Percentiles rank a stretch among this genome's conserved stretches.
phyloP scores from a whole-genome alignment of 2,888 invertebrate species.

The Allolobophora icterica region DNA sequence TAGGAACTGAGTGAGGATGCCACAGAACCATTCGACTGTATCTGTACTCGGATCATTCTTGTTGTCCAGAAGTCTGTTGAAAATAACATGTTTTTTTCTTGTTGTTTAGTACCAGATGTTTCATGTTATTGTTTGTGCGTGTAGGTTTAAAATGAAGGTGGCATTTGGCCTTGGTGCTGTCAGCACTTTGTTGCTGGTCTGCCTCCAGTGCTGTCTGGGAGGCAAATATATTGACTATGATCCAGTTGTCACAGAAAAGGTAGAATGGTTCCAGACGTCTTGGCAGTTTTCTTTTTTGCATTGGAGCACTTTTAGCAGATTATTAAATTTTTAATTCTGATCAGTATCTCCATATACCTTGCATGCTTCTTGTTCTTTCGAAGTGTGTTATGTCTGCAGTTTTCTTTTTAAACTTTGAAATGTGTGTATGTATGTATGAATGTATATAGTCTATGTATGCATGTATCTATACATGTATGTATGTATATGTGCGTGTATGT shows the following conservation, averaged over 20 bases:
- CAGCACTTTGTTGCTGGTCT: background rate
- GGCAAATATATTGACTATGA: background rate
- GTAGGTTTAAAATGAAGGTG: background rate
- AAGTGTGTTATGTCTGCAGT: background rate
- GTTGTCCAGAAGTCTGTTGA: background rate
- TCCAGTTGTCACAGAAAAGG: background rate
- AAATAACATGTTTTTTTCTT: background rate
- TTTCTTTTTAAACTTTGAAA: too few relatives aligned
- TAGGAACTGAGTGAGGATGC: too few relatives aligned
- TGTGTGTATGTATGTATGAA: too few relatives aligned
- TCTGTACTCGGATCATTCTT: background rate
- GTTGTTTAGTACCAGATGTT: background rate
- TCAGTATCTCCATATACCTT: background rate
- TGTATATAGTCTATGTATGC: too few relatives aligned
- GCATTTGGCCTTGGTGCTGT: background rate
- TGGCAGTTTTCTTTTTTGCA: background rate
- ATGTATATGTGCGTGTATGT: too few relatives aligned
- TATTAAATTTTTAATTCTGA: background rate
- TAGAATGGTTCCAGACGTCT: background rate
- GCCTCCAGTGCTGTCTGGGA: background rate
- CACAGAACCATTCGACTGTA: too few relatives aligned
- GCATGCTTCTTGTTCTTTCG: background rate
- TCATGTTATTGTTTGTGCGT: background rate
- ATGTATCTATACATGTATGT: too few relatives aligned
- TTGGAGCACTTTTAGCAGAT: background rate